Evolutionary conservation across 2,888 invertebrate genomes (phyloP).

Genomic region (Scaptomyza polygonia): DNA sequence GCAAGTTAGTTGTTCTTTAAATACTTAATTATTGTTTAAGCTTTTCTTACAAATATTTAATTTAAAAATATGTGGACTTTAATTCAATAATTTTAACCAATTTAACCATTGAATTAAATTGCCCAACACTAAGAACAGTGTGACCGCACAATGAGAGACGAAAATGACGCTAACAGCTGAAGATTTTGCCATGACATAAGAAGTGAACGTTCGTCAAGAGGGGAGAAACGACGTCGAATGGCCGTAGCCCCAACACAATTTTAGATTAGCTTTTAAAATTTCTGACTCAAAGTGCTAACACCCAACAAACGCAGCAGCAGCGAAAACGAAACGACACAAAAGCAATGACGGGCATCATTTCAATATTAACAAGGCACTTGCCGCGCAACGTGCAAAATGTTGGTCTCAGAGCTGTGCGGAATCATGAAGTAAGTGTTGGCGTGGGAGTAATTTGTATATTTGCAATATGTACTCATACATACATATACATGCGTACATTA

Average conservation of each 20-base stretch:
- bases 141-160: slow-evolving; percentile 33
- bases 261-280: slow-evolving; percentile 52
- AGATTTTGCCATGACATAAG: slow-evolving; percentile 61
- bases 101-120: neutral
- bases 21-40: neutral
- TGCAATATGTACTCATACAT: neutral
- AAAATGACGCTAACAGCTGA: slow-evolving; percentile 46
- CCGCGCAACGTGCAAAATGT: slow-evolving; percentile 83
- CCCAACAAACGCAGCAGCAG: slow-evolving; percentile 35
- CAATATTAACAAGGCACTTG: slow-evolving; percentile 85
- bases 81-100: neutral
- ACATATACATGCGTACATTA: neutral
- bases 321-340: slow-evolving; percentile 35
- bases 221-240: slow-evolving; percentile 65
- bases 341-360: slow-evolving; percentile 85
- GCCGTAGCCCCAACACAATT: slow-evolving; percentile 52
- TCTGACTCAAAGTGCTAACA: slow-evolving; percentile 53
- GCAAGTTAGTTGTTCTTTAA: no score
- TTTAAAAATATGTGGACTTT: no score
- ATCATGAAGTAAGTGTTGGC: slow-evolving; percentile 78
- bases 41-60: neutral
- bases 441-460: slow-evolving; percentile 1
- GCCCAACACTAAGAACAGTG: slow-evolving; percentile 41
- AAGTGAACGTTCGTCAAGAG: slow-evolving; percentile 56
- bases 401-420: slow-evolving; percentile 72